A percentile compares a stretch with the other conserved stretches of the same genome.
These are phyloP conservation scores for Saccostrea glomerata DNA, from an alignment of 1,140 invertebrate species.

Conservation along the genomic window DNA sequence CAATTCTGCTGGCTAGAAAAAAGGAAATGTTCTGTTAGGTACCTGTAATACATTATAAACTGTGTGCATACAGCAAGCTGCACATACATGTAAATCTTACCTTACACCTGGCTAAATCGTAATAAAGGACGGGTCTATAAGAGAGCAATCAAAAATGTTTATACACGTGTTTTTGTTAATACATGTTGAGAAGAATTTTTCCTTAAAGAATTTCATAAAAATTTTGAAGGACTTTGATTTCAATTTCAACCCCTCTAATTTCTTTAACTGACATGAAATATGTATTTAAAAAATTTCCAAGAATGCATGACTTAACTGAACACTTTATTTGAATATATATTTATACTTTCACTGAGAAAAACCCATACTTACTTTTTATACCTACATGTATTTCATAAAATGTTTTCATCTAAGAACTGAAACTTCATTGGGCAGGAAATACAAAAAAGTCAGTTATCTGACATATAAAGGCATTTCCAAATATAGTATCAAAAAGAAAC, in stretches of 20 bases:
- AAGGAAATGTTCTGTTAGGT: not conserved
- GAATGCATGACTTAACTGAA: too few relatives aligned
- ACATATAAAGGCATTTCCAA: not conserved
- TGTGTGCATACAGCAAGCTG: not conserved
- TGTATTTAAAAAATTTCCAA: too few relatives aligned
- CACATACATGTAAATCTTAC: conserved; percentile 12
- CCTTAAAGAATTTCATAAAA: not conserved
- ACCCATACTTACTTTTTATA: conserved; percentile 14
- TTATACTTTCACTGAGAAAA: not conserved
- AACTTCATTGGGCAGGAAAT: not conserved
- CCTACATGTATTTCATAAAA: not conserved
- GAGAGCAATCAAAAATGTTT: conserved; percentile 5
- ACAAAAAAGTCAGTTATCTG: not conserved
- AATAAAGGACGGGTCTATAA: conserved; percentile 13
- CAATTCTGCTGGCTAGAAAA: conserved; percentile 17
- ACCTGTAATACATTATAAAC: not conserved
- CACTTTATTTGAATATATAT: not conserved
- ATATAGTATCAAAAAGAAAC: not conserved
- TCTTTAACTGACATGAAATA: too few relatives aligned
- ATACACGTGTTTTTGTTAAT: not conserved
- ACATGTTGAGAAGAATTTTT: not conserved
- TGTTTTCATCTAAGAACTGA: not conserved
- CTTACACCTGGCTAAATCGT: conserved; percentile 16
- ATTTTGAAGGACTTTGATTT: too few relatives aligned
- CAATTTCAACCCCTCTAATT: too few relatives aligned